Base-by-base conservation (phyloP, 2,888 invertebrate genomes). In the Aquatica leii region DNA sequence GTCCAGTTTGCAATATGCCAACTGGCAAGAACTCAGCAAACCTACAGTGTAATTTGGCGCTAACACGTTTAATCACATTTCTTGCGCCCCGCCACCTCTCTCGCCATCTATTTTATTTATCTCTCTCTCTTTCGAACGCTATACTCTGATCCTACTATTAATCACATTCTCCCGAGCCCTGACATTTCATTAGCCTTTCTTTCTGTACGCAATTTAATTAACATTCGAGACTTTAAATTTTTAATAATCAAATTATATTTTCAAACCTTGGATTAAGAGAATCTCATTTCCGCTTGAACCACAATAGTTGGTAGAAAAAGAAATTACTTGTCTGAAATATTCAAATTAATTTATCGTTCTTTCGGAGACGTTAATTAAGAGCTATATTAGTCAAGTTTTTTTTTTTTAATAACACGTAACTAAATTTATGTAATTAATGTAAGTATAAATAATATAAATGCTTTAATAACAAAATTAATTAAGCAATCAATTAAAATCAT, bases 101-200 rank as follows among this genome's bases (percentile, higher is more conserved):
- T 43, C 53, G 49, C 62, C 17, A 46, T 18, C 46, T 52, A 55
- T 46, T 48, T 53, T 46, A 51, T 48, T 24, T 43, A 52, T 56
- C 11, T 68, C 68, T 68, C 63, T 43, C 55, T 66, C 66, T 46
- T 48, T 50, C 59, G 41, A 51, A 55, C 55, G 48, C 48, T 35
- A 37, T 60, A 49, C 59, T 54, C 72, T 71, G 74, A 78, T 76
- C 78, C 77, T 67, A 76, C 81, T 81, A 81, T 82, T 81, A 81
- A 82, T 82, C 82, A 82, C 78, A 77, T 77, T 77, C 77, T 77
- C 76, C 74, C 74, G 76, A 76, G 77, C 72, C 78, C 78, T 82
- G 81, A 81, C 82, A 80, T 81, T 81, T 81, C 80, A 81, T 81
- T 81, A 81, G 80, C 77, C 78, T 77, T 78, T 80, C 78, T 78